Evolutionary conservation across 2,888 invertebrate genomes (phyloP).

Genomic region (Lycaena phlaeas): DNA sequence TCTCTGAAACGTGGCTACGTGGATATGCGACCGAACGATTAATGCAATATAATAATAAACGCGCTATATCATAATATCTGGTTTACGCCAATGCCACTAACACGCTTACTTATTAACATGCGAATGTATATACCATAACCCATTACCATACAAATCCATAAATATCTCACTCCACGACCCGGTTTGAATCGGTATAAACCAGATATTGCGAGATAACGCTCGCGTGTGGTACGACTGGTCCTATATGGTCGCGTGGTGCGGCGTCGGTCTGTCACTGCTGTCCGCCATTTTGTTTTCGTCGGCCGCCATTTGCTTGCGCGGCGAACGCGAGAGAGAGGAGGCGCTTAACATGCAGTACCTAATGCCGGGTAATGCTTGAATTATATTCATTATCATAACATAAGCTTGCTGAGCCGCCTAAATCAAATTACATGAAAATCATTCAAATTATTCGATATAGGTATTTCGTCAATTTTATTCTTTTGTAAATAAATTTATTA

Average conservation of each 20-base stretch:
- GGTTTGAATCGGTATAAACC: constrained; percentile 48
- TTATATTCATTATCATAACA: constrained; percentile 7
- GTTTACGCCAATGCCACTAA: constrained; percentile 70
- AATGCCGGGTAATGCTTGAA: constrained; percentile 86
- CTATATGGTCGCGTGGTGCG: constrained; percentile 97
- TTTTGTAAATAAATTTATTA: constrained; percentile 16
- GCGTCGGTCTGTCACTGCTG: constrained; percentile 92
- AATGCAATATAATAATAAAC: constrained; percentile 44
- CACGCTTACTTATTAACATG: constrained; percentile 44
- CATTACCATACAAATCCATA: constrained; percentile 4
- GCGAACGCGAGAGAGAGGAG: constrained; percentile 94
- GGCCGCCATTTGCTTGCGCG: constrained; percentile 94
- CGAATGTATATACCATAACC: constrained; percentile 21
- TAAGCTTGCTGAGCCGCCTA: constrained; percentile 1
- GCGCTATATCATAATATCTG: constrained; percentile 63
- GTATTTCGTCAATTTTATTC: background rate
- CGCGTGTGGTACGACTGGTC: constrained; percentile 96
- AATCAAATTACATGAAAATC: background rate
- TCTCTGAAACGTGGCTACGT: constrained; percentile 68
- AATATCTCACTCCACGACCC: constrained; percentile 1
- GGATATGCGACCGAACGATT: constrained; percentile 38
- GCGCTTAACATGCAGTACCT: constrained; percentile 98
- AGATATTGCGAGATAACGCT: constrained; percentile 90
- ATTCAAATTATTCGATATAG: too few relatives aligned
- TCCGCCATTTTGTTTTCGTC: constrained; percentile 94